These are phyloP conservation scores for Ochotona curzoniae DNA, from an alignment of 2,113 vertebrate genomes.

Conservation along the genomic window DNA sequence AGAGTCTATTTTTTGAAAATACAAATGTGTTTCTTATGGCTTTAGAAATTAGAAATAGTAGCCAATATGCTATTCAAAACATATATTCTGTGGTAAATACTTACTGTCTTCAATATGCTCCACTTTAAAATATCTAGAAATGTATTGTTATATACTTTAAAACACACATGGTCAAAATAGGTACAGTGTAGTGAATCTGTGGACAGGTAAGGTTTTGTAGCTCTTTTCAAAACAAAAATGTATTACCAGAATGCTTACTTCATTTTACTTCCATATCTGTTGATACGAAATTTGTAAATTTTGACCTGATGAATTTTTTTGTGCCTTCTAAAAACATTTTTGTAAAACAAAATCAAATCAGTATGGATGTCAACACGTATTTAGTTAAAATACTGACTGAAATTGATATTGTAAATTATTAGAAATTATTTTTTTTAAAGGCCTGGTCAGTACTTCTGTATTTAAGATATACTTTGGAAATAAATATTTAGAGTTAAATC, in stretches of 20 bases:
- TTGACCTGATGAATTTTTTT: neutral
- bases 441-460: neutral
- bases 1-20: conserved; percentile 11
- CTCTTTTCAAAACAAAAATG: neutral
- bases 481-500: neutral
- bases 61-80: neutral
- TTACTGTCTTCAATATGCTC: neutral
- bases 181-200: neutral
- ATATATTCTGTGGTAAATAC: neutral
- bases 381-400: neutral
- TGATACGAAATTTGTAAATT: neutral
- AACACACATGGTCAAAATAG: neutral
- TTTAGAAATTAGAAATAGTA: neutral
- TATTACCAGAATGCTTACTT: neutral
- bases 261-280: neutral
- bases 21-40: neutral
- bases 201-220: neutral
- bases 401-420: neutral
- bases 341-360: neutral
- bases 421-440: conserved; percentile 11
- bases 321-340: neutral
- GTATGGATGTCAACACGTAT: neutral
- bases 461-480: conserved; percentile 5
- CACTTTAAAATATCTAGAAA: neutral
- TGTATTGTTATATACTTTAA: neutral